Conservation (phyloP, 2,797 vertebrate genomes). For the Enteromius treurensis region DNA sequence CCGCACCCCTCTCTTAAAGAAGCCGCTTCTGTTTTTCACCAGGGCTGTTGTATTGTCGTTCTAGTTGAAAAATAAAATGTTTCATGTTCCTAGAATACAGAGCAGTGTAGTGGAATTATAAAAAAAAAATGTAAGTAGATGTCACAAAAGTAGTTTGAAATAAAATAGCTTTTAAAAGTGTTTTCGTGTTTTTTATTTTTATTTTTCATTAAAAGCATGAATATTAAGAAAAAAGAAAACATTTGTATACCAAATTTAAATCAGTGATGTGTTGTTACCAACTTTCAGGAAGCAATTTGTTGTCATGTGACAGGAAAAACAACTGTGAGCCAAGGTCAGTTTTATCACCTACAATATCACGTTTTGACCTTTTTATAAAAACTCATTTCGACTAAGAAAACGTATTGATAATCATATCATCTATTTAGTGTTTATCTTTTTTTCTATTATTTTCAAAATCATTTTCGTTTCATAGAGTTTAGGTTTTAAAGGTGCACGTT, state of each 20-base stretch:
- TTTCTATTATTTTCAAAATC: neutral
- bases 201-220: neutral
- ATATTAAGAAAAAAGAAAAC: neutral
- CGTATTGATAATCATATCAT: too few species aligned
- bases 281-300: neutral
- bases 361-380: neutral
- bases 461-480: neutral
- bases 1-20: constrained; percentile 77
- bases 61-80: constrained; percentile 15
- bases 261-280: neutral
- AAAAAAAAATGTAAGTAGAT: neutral
- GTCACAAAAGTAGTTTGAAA: neutral
- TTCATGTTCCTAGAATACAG: neutral
- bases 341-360: neutral
- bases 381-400: neutral
- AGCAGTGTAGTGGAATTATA: neutral
- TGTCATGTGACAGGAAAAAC: constrained; percentile 14
- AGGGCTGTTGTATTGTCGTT: constrained; percentile 13
- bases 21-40: constrained; percentile 68
- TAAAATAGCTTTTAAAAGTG: neutral
- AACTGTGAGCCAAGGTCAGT: neutral
- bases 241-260: neutral
- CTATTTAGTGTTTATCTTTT: neutral
- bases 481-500: neutral
- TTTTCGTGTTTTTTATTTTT: neutral